These are phyloP conservation scores for Antheraea yamamai DNA, from an alignment of 2,888 invertebrate genomes.

Conservation along the genomic window DNA sequence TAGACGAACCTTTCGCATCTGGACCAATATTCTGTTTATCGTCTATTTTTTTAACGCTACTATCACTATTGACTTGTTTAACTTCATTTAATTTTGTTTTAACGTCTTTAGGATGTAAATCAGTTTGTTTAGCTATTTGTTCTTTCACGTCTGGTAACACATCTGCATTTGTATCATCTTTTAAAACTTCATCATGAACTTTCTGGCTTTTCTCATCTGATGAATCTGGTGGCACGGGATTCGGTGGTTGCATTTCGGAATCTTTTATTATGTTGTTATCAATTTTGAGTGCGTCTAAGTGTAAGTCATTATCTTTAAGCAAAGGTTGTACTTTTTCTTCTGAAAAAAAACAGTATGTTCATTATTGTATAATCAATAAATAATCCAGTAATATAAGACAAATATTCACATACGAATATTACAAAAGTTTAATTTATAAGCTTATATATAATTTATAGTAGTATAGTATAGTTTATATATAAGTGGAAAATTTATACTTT, in stretches of 20 bases:
- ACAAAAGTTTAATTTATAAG: background rate
- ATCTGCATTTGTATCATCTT: conserved; percentile 61
- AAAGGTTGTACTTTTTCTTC: conserved; percentile 47
- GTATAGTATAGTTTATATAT: too few relatives aligned
- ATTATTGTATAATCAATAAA: background rate
- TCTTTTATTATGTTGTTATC: conserved; percentile 53
- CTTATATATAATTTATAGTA: too few relatives aligned
- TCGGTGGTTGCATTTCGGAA: conserved; percentile 73
- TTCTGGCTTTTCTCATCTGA: conserved; percentile 63
- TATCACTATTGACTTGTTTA: conserved; percentile 47
- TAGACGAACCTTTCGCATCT: conserved; percentile 36
- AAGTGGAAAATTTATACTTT: background rate
- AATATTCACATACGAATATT: background rate
- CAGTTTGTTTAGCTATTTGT: conserved; percentile 47
- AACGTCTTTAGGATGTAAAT: conserved; percentile 64
- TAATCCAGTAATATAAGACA: background rate
- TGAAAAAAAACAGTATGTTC: conserved; percentile 35
- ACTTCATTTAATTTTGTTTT: conserved; percentile 51
- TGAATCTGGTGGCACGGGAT: conserved; percentile 72
- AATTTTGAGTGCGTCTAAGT: conserved; percentile 31
- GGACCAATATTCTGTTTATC: conserved; percentile 43
- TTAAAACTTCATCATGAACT: conserved; percentile 43
- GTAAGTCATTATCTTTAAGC: conserved; percentile 35
- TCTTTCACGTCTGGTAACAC: conserved; percentile 44
- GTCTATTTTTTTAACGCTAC: conserved; percentile 39